Evolutionary conservation across 2,797 vertebrate species (phyloP).

Genomic region (Sarcophilus harrisii): DNA sequence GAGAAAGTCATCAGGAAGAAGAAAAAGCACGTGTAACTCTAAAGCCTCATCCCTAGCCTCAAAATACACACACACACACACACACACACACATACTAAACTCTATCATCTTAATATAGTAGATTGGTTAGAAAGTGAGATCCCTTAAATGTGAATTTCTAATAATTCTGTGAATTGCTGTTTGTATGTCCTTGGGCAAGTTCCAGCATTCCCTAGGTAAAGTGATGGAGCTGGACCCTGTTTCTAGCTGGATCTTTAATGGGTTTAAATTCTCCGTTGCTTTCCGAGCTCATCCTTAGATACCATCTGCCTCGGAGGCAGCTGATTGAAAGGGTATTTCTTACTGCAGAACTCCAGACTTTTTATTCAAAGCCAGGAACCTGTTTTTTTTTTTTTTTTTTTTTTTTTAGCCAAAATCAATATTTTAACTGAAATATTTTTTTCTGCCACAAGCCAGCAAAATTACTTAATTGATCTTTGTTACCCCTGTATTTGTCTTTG

Average conservation of each 20-base stretch:
- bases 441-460: constrained; percentile 4
- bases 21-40: neutral
- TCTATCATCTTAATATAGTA: neutral
- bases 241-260: neutral
- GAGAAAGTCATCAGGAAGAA: neutral
- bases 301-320: neutral
- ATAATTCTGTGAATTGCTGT: neutral
- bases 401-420: constrained; percentile 56
- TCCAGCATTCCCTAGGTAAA: neutral
- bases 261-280: neutral
- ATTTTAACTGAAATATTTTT: constrained; percentile 41
- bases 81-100: too few relatives aligned
- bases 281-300: neutral
- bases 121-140: neutral
- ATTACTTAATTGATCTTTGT: constrained; percentile 63
- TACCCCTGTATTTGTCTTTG: constrained; percentile 43
- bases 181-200: neutral
- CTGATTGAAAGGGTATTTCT: neutral
- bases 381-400: constrained; percentile 34
- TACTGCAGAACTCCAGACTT: neutral
- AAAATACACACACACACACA: neutral
- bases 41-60: neutral
- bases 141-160: neutral
- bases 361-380: constrained; percentile 20
- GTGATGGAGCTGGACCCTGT: neutral